Conservation (phyloP, 1,140 invertebrate genomes). For the Zaprionus tsacasi region DNA sequence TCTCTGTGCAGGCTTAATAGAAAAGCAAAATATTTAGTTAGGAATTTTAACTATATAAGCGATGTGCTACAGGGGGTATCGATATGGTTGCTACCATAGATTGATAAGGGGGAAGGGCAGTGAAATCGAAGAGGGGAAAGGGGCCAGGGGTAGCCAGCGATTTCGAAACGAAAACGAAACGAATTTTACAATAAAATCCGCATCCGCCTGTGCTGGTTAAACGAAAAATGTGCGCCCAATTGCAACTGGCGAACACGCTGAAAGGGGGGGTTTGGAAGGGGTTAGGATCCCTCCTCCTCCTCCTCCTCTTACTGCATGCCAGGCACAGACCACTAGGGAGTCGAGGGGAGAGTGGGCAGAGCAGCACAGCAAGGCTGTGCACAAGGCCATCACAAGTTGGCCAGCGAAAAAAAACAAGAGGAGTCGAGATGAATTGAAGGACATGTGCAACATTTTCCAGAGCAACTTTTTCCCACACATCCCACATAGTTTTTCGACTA, state of each 20-base stretch:
- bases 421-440: neutral
- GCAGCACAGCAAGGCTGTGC: neutral
- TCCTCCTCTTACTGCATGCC: too few relatives aligned
- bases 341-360: too few relatives aligned
- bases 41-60: constrained; percentile 59
- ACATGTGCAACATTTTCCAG: neutral
- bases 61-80: constrained; percentile 6
- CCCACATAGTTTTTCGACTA: neutral
- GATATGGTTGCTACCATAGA: constrained; percentile 16
- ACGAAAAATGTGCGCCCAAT: constrained; percentile 41
- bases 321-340: too few relatives aligned
- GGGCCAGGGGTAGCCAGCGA: constrained; percentile 1
- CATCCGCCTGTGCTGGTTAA: constrained; percentile 25
- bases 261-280: neutral
- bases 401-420: too few relatives aligned
- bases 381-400: neutral
- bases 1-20: constrained; percentile 48
- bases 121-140: neutral
- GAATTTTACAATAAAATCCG: constrained; percentile 51
- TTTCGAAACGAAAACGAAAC: constrained; percentile 38
- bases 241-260: constrained; percentile 40
- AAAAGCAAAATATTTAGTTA: constrained; percentile 74
- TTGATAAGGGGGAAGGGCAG: neutral
- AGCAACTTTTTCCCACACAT: neutral
- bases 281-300: neutral